phyloP scores from a whole-genome alignment of 1,140 invertebrate species.

The Habropoda laboriosa region DNA sequence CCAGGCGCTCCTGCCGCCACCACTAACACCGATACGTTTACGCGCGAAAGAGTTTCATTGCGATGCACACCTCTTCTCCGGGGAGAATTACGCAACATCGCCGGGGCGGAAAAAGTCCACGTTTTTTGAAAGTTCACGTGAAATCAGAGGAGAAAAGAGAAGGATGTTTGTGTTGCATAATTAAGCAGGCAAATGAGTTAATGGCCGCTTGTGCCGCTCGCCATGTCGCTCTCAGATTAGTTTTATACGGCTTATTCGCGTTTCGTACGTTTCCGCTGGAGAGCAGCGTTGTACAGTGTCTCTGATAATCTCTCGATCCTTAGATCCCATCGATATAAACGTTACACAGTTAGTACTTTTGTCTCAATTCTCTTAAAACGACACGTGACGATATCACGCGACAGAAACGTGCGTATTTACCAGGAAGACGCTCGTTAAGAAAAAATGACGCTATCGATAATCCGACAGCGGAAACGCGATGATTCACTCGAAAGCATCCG shows the following conservation, averaged over 20 bases:
- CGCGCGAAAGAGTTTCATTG: slow-evolving; percentile 5
- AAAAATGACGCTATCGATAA: slow-evolving; percentile 12
- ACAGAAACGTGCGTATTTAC: neutral
- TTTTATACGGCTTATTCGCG: neutral
- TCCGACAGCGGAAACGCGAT: slow-evolving; percentile 1
- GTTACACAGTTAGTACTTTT: no score
- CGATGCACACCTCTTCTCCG: neutral
- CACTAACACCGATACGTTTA: slow-evolving; percentile 10
- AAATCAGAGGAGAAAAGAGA: neutral
- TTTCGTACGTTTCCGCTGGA: no score
- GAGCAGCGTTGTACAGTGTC: no score
- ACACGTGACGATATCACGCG: no score
- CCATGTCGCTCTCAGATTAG: neutral
- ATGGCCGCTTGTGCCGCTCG: neutral
- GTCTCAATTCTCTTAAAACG: neutral
- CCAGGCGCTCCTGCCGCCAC: slow-evolving; percentile 2
- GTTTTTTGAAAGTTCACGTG: slow-evolving; percentile 1
- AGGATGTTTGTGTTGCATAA: neutral
- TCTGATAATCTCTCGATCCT: no score
- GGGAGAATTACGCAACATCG: neutral
- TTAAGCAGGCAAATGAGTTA: neutral
- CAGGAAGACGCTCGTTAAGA: neutral
- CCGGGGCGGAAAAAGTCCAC: neutral
- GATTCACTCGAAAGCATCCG: slow-evolving; percentile 38
- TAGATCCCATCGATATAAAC: no score